These are phyloP conservation scores for Malurus leucopterus DNA, from an alignment of 2,797 vertebrate species.

Conservation along the genomic window DNA sequence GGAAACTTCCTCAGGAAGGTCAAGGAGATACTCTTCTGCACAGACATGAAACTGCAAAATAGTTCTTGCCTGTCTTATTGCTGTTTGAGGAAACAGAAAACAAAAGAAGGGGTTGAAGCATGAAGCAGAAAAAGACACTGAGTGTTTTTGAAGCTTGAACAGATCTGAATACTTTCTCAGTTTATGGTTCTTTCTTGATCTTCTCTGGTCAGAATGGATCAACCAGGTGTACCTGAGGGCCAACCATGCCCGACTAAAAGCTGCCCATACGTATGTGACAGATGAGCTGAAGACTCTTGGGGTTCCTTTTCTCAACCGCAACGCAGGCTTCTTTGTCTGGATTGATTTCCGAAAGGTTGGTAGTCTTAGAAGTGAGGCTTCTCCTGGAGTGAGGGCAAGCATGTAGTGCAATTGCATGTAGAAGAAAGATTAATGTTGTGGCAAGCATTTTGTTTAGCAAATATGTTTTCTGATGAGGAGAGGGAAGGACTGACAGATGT, in stretches of 20 bases:
- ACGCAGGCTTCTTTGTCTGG: constrained; percentile 89
- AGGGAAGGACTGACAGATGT: not conserved
- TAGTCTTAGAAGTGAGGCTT: not conserved
- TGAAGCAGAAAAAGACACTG: not conserved
- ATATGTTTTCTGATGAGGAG: not conserved
- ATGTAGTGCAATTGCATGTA: not conserved
- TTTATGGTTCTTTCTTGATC: not conserved
- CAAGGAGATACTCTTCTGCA: not conserved
- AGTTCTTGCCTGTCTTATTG: not conserved
- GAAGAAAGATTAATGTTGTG: not conserved
- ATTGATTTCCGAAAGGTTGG: constrained; percentile 91
- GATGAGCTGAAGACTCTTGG: constrained; percentile 80
- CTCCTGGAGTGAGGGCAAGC: not conserved
- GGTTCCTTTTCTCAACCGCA: constrained; percentile 83
- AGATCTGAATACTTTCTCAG: not conserved
- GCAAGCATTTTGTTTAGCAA: not conserved
- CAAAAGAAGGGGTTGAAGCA: not conserved
- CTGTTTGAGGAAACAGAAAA: not conserved
- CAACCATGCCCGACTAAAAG: constrained; percentile 83
- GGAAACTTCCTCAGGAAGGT: not conserved
- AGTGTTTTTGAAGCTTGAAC: not conserved
- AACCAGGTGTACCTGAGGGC: constrained; percentile 82
- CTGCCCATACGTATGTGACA: constrained; percentile 81
- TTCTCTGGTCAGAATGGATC: constrained; percentile 85
- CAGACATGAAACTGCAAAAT: not conserved